Conservation (phyloP, 2,888 invertebrate genomes). For the Sinhomidia bicolor region DNA sequence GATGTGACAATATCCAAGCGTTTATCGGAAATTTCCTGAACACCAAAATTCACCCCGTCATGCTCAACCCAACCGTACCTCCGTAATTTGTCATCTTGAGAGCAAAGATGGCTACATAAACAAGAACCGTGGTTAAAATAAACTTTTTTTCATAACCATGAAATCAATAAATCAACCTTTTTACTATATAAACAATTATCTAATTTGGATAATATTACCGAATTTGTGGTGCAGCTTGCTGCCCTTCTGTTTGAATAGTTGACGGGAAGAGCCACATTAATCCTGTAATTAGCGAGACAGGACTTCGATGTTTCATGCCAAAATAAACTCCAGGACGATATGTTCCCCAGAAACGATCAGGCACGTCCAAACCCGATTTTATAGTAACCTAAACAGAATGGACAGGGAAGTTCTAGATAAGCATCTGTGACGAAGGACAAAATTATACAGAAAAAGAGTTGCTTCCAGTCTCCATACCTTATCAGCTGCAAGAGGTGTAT, state of each 20-base stretch:
- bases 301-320: slow-evolving; percentile 94
- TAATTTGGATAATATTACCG: slow-evolving; percentile 84
- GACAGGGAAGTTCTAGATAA: too few species aligned
- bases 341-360: slow-evolving; percentile 95
- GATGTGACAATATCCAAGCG: slow-evolving; percentile 90
- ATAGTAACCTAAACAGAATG: slow-evolving; percentile 88
- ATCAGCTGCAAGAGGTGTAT: slow-evolving; percentile 90
- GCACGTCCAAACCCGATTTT: slow-evolving; percentile 87
- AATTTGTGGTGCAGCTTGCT: slow-evolving; percentile 85
- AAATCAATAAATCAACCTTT: background rate
- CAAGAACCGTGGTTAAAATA: too few species aligned
- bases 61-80: slow-evolving; percentile 96
- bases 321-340: slow-evolving; percentile 94
- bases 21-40: slow-evolving; percentile 93
- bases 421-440: too few species aligned
- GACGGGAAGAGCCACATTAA: slow-evolving; percentile 97
- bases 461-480: too few species aligned
- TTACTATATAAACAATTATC: background rate
- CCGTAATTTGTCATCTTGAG: slow-evolving; percentile 91
- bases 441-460: too few species aligned
- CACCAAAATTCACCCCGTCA: slow-evolving; percentile 95
- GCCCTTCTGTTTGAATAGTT: slow-evolving; percentile 85
- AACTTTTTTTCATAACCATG: too few species aligned
- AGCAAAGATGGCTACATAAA: slow-evolving; percentile 92
- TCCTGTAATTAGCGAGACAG: slow-evolving; percentile 94